Evolutionary conservation across 2,113 vertebrate species (phyloP).

Genomic region (Neopipo cinnamomea): DNA sequence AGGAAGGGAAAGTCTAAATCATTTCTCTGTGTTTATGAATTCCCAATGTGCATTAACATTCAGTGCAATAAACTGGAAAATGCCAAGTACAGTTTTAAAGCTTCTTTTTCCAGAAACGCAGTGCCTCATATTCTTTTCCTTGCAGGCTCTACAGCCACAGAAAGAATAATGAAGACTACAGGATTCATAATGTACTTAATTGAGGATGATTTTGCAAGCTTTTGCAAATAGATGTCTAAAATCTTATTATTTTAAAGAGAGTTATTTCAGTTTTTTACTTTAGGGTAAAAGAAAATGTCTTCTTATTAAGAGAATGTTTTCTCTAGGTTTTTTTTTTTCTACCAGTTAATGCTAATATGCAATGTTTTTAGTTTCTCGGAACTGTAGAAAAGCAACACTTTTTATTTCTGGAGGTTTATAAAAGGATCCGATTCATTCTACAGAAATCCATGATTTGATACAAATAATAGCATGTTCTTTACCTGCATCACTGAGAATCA

Average conservation of each 20-base stretch:
- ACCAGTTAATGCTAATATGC: neutral
- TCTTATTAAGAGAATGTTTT: neutral
- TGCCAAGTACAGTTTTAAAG: constrained; percentile 54
- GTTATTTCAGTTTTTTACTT: neutral
- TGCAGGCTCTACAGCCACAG: neutral
- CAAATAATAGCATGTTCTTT: neutral
- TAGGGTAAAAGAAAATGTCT: neutral
- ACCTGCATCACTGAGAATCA: neutral
- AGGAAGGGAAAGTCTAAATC: constrained; percentile 37
- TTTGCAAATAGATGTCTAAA: neutral
- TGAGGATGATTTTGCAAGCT: neutral
- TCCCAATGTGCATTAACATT: constrained; percentile 51
- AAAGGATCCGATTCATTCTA: neutral
- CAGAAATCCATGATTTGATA: neutral
- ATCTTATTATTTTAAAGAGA: neutral
- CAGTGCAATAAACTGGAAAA: constrained; percentile 54
- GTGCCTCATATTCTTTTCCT: neutral
- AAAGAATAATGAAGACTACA: neutral
- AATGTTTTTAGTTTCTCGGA: neutral
- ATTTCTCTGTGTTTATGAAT: constrained; percentile 57
- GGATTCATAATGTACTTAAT: neutral
- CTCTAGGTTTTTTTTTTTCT: neutral
- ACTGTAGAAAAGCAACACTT: neutral
- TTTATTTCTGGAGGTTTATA: constrained; percentile 1
- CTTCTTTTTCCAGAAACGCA: constrained; percentile 12